Percentiles rank a stretch among this genome's conserved stretches.
Evolutionary conservation across 2,113 vertebrate species (phyloP).

Genomic region (Meleagris gallopavo): DNA sequence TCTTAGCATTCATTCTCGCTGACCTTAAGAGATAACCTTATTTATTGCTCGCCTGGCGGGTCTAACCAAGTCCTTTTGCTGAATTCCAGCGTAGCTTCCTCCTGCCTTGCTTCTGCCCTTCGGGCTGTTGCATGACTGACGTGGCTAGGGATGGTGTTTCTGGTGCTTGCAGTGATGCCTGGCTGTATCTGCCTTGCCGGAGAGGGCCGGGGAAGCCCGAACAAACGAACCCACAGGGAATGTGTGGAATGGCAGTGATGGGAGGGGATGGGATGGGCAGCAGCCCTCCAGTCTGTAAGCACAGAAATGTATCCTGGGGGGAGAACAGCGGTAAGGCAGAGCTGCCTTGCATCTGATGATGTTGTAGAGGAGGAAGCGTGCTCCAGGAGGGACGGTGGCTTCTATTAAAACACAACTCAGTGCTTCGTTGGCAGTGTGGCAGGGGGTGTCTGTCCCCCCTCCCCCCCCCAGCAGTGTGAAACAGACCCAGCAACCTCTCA

Average conservation of each 20-base stretch:
- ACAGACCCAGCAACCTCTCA: neutral
- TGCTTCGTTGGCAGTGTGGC: too few relatives aligned
- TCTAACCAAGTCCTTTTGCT: neutral
- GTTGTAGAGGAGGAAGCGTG: neutral
- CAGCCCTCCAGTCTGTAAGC: neutral
- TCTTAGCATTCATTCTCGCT: neutral
- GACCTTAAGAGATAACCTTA: neutral
- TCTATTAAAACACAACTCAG: neutral
- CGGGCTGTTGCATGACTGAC: neutral
- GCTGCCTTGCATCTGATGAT: fast-evolving
- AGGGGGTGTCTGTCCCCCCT: too few relatives aligned
- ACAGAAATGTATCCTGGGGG: neutral
- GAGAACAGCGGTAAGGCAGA: neutral
- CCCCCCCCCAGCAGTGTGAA: neutral
- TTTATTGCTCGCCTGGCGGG: slow-evolving; percentile 17
- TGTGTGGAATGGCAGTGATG: fast-evolving
- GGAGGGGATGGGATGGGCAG: neutral
- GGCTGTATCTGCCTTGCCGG: neutral
- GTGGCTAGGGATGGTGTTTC: neutral
- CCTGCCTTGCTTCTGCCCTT: neutral
- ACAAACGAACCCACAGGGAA: neutral
- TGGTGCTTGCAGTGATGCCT: neutral
- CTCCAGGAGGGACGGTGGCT: neutral
- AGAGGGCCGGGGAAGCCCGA: neutral
- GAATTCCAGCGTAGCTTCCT: neutral